Conservation (phyloP, 1,140 invertebrate genomes). For the Chrysomallon squamiferum region DNA sequence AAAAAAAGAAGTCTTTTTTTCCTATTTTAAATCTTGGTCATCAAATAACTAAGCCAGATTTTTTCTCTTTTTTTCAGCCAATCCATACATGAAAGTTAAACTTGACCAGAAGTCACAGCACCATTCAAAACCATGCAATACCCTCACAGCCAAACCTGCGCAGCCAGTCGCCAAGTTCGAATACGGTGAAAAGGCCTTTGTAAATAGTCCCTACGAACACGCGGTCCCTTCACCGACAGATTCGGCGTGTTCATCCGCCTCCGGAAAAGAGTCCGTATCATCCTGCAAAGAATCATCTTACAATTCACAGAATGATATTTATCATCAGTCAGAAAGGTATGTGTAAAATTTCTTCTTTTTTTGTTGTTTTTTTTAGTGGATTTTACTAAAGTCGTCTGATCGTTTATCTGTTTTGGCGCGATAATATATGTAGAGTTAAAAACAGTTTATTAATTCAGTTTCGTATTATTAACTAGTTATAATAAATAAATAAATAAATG, state of each 20-base stretch:
- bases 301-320: background rate
- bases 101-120: background rate
- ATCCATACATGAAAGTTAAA: constrained; percentile 21
- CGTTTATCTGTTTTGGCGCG: background rate
- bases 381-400: background rate
- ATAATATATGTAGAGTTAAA: too few species aligned
- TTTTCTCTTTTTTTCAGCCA: constrained; percentile 5
- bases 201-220: constrained; percentile 27
- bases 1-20: too few species aligned
- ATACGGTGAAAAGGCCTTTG: constrained; percentile 29
- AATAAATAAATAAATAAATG: too few species aligned
- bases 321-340: background rate
- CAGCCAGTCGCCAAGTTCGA: constrained; percentile 24
- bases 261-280: constrained; percentile 30
- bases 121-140: background rate
- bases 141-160: constrained; percentile 8
- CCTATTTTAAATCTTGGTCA: too few species aligned
- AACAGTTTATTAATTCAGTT: too few species aligned
- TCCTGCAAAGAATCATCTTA: constrained; percentile 12
- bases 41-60: too few species aligned
- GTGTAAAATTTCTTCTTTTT: background rate
- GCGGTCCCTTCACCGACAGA: constrained; percentile 27
- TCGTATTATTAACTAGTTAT: too few species aligned
- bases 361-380: too few species aligned
- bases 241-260: constrained; percentile 33